Conservation (phyloP, 2,797 vertebrate species). For the Pangasius sanitwongsei region DNA sequence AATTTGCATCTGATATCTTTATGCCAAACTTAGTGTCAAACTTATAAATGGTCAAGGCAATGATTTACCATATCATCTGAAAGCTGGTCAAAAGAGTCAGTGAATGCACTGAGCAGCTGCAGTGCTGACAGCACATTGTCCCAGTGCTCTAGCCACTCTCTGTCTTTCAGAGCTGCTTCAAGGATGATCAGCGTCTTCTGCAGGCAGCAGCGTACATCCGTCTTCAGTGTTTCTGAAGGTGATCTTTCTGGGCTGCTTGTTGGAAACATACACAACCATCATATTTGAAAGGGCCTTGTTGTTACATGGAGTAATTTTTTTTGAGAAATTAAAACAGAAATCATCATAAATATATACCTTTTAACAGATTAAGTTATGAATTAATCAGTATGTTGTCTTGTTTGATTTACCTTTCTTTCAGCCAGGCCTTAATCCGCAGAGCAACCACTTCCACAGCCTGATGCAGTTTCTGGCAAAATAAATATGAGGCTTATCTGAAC, state of each 20-base stretch:
- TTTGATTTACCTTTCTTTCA: background rate
- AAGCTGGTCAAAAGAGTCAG: background rate
- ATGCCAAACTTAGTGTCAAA: background rate
- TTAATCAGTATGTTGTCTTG: background rate
- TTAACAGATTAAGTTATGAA: background rate
- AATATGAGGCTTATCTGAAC: background rate
- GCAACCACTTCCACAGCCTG: background rate
- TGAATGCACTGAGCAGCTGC: slow-evolving; percentile 23
- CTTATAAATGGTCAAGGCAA: background rate
- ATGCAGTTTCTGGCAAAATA: background rate
- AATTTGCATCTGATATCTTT: background rate
- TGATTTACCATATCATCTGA: slow-evolving; percentile 30
- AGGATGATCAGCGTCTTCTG: background rate
- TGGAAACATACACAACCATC: background rate
- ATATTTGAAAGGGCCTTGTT: background rate
- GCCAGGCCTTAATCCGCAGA: background rate
- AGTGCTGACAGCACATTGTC: slow-evolving; percentile 8
- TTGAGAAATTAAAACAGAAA: background rate
- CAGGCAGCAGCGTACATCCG: background rate
- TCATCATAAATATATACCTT: background rate
- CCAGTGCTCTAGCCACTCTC: background rate
- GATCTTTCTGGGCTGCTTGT: background rate
- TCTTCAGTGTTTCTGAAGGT: slow-evolving; percentile 2
- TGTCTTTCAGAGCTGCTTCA: background rate
- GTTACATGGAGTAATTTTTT: background rate